Base-by-base conservation (phyloP, 2,113 vertebrate genomes). In the Calyptommatus sinebrachiatus region DNA sequence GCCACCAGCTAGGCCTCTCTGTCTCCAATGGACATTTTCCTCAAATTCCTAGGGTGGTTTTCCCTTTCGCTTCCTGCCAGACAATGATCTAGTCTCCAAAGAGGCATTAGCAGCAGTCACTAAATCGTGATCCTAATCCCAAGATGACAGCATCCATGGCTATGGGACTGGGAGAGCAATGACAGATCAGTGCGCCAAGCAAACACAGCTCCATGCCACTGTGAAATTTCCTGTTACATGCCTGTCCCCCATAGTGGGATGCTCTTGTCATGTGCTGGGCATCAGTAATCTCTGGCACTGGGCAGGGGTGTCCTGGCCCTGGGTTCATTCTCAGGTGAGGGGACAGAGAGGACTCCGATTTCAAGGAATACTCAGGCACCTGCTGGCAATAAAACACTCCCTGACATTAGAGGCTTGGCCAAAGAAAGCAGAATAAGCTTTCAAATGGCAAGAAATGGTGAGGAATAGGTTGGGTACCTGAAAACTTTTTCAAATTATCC, bases 281-380 rank as follows among this genome's bases (percentile, higher is more conserved):
- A 79, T 9, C 68, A 74, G 35, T 73, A 83, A 82, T 28, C 85
- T 79, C 11, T 93, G 93, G 92, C 91, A 92, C 89, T 84, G 73
- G 72, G 78, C 81, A 85, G 85, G 76, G 77, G 0, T 78, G 76
- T 69, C 87, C 80, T 83, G 78, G 57, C 48, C 35, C 76, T 11
- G 90, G 79, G 94, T 93, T 95, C 94, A 94, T 92, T 90, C 79
- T 71, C 93, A 94, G 93, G 94, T 94, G 92, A 94, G 90, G 79
- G 84, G 73, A 90, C 46, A 65, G 81, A 88, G 83, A 70, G 73
- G 12, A 84, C 81, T 91, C 79, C 88, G 82, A 60, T 92, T 91
- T 88, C 89, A 85, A 87, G 78, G 70, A 80, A 72, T 3, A n/a
- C 91, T 91, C 90, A 92, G 88, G 85, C 94, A 95, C 90, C 93